Evolutionary conservation across 2,888 invertebrate species (phyloP), one percentile per base, ranked within the genome.

Genomic region (Leptinotarsa haldemani): DNA sequence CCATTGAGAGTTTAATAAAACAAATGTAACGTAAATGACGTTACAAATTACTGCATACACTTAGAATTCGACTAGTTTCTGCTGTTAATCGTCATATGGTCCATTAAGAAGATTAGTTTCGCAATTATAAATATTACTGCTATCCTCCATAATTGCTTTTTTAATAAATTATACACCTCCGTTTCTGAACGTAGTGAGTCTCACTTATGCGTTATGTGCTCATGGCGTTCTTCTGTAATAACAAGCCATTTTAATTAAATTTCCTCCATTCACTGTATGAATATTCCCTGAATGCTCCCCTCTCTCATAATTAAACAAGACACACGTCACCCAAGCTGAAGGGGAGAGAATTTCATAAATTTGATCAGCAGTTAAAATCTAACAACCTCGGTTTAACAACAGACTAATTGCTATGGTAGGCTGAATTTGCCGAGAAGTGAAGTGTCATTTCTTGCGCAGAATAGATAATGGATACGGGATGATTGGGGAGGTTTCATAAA

Each of bases 181-280:
- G 76, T 74, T 71, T 77, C 77, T 79, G 78, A 80, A 79, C 79
- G 80, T 78, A 81, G 80, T 74, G 69, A 78, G 77, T 66, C 71
- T 69, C 77, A 75, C 77, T 78, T 79, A 78, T 80, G 79, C 76
- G 80, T 76, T 81, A 77, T 76, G 79, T 74, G 79, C 77, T 79
- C 75, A 75, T 78, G 77, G 77, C 82, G 83, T 83, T 82, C 82
- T 83, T 83, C 82, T 81, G 77, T 80, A 82, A 82, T 82, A 82
- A 82, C 82, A 80, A 82, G 83, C 82, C 79, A 82, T 84, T 84
- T 84, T 84, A 84, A 84, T 84, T 84, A 84, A 84, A 84, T 84
- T 84, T 83, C 81, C 82, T 81, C 82, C 83, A 83, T 83, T 83
- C 82, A 81, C 81, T 81, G 79, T 83, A 83, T 83, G 83, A 83